Evolutionary conservation across 2,113 vertebrate genomes (phyloP), one percentile per base, ranked within the genome.

Genomic region (Corvus hawaiiensis): DNA sequence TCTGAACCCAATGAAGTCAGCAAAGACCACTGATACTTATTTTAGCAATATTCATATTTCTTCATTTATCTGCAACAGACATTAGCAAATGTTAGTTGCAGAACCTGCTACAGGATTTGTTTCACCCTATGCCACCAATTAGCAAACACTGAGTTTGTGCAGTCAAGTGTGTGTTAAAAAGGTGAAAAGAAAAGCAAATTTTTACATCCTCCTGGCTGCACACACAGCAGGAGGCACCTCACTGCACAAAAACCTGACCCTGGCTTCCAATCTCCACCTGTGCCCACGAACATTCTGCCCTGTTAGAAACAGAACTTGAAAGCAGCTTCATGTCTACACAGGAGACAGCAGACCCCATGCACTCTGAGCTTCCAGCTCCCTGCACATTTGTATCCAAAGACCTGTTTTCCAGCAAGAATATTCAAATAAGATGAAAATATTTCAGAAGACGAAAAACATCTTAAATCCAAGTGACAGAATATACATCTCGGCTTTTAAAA

Each of bases 341-440:
- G 76, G 11, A 82, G 27, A 24, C 23, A 37, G 56, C 39, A 90
- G 26, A 67, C 18, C 24, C 5, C 2, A 32, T 3, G 17, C 12
- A 4, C 41, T 13, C 32, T 5, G 55, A 74, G 72, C 37, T 75
- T 44, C 77, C 87, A 33, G 64, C 51, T 24, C 18, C 35, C 80
- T 64, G 33, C 20, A 69, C 54, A 5, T 52, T 92, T 44, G 32
- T 27, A 75, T 32, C 92, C 56, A 72, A 81, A 94, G 76, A 27
- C 66, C 58, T 72, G 49, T n/a, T 95, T 93, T 89, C 55, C 90
- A 75, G 87, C 52, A 68, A 61, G 84, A 93, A 91, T 91, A 95
- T 91, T 96, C 81, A 96, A 93, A 89, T 95, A 54, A 78, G 93
- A 89, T 44, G 81, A 94, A 95, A 96, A 94, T 19, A 89, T 89